Evolutionary conservation across 2,888 invertebrate genomes (phyloP).

Genomic region (Allygus modestus): DNA sequence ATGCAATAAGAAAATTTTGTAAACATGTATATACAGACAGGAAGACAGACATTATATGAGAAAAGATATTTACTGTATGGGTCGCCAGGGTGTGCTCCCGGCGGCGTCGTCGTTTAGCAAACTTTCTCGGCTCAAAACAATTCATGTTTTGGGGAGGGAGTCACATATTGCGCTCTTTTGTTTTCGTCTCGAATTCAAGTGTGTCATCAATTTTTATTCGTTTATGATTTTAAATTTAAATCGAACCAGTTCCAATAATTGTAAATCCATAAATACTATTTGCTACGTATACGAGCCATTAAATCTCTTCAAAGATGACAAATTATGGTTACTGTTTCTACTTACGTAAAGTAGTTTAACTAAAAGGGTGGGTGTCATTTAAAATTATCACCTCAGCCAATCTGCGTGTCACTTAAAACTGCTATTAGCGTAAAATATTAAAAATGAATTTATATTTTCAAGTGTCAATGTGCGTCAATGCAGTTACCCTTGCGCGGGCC

Average conservation of each 20-base stretch:
- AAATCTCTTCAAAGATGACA: too few species aligned
- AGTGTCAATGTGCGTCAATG: background rate
- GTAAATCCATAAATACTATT: too few species aligned
- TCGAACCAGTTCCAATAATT: too few species aligned
- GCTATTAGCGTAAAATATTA: too few species aligned
- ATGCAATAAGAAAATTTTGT: background rate
- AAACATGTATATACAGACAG: background rate
- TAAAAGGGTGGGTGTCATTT: too few species aligned
- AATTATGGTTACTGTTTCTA: too few species aligned
- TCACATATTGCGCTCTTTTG: constrained; percentile 5
- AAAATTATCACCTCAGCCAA: too few species aligned
- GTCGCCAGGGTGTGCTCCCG: background rate
- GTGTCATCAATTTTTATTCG: background rate
- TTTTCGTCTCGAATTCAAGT: background rate
- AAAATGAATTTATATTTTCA: too few species aligned
- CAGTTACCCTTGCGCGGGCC: background rate
- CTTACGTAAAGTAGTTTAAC: too few species aligned
- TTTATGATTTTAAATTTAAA: background rate
- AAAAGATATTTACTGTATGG: background rate
- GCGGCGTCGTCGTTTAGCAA: background rate
- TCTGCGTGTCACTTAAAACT: too few species aligned
- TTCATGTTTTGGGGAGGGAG: constrained; percentile 28
- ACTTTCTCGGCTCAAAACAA: constrained; percentile 29
- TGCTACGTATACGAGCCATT: too few species aligned
- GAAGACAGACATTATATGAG: background rate